Percentiles rank a stretch among this genome's conserved stretches.
Evolutionary conservation across 2,797 vertebrate genomes (phyloP).

Genomic region (Uromys caudimaculatus): DNA sequence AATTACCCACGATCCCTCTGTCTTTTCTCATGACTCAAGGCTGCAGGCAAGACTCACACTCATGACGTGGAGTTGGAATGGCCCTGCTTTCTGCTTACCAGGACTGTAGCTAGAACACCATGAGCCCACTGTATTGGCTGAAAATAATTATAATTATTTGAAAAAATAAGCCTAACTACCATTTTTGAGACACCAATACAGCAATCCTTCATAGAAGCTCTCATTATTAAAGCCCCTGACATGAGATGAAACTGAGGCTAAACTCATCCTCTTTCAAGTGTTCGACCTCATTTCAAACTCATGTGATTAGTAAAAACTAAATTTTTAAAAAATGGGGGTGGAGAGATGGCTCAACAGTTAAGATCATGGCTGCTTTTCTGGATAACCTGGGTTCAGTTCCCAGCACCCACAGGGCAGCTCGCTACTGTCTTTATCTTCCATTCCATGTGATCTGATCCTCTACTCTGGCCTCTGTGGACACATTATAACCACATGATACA

Average conservation of each 20-base stretch:
- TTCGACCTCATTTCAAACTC: neutral
- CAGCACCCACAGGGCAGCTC: neutral
- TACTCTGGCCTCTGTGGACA: neutral
- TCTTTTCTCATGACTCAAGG: neutral
- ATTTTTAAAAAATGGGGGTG: neutral
- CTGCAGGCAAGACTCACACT: neutral
- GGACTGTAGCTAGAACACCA: neutral
- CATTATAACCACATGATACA: too few species aligned
- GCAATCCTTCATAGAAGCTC: neutral
- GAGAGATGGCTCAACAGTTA: neutral
- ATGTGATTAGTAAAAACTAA: neutral
- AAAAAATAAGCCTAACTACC: neutral
- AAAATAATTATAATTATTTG: neutral
- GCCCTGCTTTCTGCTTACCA: neutral
- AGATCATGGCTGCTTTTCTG: too few species aligned
- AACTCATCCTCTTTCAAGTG: neutral
- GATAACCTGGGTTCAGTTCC: neutral
- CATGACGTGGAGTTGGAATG: too few species aligned
- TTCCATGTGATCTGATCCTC: neutral
- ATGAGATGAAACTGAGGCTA: neutral
- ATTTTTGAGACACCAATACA: neutral
- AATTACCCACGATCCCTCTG: neutral
- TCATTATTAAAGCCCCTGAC: neutral
- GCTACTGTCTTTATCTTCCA: too few species aligned
- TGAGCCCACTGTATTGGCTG: neutral